phyloP scores from a whole-genome alignment of 2,113 vertebrate species.

The Thinocorus orbignyianus region DNA sequence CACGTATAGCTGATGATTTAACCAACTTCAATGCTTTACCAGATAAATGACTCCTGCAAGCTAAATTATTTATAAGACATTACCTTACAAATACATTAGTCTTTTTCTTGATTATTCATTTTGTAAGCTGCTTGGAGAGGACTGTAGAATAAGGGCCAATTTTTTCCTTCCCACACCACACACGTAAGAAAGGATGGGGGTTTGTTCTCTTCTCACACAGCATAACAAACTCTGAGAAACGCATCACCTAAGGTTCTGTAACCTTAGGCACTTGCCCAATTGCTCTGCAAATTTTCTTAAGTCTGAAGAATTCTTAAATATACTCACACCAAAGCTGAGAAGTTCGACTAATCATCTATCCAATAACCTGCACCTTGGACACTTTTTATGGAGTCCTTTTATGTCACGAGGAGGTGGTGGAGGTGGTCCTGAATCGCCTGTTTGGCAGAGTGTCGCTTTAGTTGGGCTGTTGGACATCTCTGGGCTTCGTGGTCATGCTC shows the following conservation, averaged over 20 bases:
- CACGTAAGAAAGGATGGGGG: not conserved
- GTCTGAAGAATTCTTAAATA: not conserved
- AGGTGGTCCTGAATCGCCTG: not conserved
- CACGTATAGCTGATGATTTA: not conserved
- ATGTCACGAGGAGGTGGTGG: not conserved
- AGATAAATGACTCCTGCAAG: not conserved
- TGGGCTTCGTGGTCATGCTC: not conserved
- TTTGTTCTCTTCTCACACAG: not conserved
- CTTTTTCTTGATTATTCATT: not conserved
- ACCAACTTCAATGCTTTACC: not conserved
- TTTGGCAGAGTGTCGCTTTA: not conserved
- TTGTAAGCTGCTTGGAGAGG: not conserved
- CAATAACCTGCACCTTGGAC: not conserved
- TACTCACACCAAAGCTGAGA: not conserved
- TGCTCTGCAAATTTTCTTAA: not conserved
- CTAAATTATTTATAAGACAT: not conserved
- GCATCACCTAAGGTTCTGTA: not conserved
- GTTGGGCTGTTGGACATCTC: not conserved
- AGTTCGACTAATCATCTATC: not conserved
- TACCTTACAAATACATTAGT: not conserved
- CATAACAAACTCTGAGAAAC: not conserved
- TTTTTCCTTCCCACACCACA: not conserved
- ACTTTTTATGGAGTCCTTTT: not conserved
- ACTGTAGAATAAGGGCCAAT: accelerated
- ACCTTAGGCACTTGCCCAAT: no score